Conservation (phyloP, 1,140 invertebrate species). For the Leucophenga varia region DNA sequence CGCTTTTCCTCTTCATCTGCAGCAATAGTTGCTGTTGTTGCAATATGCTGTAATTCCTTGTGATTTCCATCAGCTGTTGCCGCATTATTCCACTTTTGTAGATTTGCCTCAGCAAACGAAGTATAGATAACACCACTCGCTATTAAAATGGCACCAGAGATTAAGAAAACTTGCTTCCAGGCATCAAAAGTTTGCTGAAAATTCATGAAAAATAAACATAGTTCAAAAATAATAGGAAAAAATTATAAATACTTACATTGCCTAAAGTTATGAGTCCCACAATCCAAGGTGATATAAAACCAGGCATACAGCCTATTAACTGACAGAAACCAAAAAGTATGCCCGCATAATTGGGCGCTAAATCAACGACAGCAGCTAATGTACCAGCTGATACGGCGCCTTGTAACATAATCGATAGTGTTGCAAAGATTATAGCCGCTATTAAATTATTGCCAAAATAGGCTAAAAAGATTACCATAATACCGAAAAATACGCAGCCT, state of each 20-base stretch:
- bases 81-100: constrained; percentile 70
- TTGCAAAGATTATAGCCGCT: constrained; percentile 64
- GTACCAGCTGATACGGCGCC: constrained; percentile 69
- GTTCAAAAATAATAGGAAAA: background rate
- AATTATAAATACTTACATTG: constrained; percentile 59
- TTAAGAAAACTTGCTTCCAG: constrained; percentile 68
- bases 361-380: constrained; percentile 65
- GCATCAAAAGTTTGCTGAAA: constrained; percentile 67
- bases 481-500: constrained; percentile 60
- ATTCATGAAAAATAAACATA: constrained; percentile 12
- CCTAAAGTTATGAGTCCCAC: constrained; percentile 64
- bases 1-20: no score
- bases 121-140: constrained; percentile 60
- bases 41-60: no score
- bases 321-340: constrained; percentile 63
- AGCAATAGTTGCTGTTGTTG: no score
- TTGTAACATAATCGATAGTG: constrained; percentile 63
- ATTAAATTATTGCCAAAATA: constrained; percentile 66
- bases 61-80: no score
- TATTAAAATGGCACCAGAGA: constrained; percentile 60
- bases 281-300: constrained; percentile 63
- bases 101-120: constrained; percentile 62
- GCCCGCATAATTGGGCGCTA: constrained; percentile 70
- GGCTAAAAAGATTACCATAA: constrained; percentile 63
- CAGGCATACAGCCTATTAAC: constrained; percentile 59